Evolutionary conservation across 2,888 invertebrate species (phyloP).

Genomic region (Nomada ferruginata): DNA sequence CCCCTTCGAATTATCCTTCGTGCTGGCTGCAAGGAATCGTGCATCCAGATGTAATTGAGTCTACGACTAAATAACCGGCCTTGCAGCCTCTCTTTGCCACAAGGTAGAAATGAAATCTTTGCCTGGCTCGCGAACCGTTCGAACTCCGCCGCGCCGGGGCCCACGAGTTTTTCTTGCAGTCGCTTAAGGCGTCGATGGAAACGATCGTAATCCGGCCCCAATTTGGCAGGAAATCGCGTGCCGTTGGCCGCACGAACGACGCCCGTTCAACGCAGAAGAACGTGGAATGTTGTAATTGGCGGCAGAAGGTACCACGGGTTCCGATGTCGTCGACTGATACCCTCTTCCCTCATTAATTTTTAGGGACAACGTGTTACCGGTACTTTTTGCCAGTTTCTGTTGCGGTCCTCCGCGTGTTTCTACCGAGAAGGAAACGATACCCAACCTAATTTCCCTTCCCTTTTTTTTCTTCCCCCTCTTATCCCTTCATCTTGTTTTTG

Average conservation of each 20-base stretch:
- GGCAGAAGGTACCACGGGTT: conserved; percentile 72
- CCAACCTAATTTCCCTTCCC: conserved; percentile 6
- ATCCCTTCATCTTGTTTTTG: neutral
- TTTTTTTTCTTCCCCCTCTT: neutral
- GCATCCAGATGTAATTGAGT: conserved; percentile 58
- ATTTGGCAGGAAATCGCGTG: conserved; percentile 78
- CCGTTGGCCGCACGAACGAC: conserved; percentile 66
- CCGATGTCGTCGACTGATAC: conserved; percentile 79
- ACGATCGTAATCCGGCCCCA: conserved; percentile 72
- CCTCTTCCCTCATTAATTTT: conserved; percentile 74
- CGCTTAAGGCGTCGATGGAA: conserved; percentile 72
- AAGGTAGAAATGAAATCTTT: conserved; percentile 50
- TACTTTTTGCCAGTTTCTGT: conserved; percentile 52
- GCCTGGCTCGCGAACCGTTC: conserved; percentile 13
- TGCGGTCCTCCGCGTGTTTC: conserved; percentile 13
- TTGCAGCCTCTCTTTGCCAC: conserved; percentile 32
- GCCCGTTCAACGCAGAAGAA: conserved; percentile 59
- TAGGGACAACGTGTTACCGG: conserved; percentile 60
- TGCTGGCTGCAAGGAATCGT: conserved; percentile 66
- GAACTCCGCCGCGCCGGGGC: neutral
- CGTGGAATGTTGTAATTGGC: conserved; percentile 79
- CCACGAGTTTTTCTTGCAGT: conserved; percentile 51
- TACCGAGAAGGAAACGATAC: conserved; percentile 29
- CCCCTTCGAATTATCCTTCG: conserved; percentile 57
- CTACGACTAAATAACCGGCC: conserved; percentile 62